Evolutionary conservation across 2,797 vertebrate species (phyloP).

Genomic region (Esox lucius): DNA sequence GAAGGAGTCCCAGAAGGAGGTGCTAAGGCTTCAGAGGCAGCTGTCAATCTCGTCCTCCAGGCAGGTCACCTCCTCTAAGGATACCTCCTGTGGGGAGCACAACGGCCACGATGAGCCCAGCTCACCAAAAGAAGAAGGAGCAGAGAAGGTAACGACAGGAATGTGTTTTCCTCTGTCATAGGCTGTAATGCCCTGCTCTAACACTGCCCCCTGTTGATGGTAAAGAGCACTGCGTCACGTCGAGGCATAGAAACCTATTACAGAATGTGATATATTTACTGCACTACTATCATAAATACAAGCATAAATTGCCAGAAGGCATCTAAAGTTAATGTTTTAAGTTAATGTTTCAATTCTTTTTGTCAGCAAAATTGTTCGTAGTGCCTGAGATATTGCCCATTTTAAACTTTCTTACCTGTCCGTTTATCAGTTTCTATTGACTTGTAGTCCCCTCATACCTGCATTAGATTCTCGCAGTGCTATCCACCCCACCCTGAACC

Average conservation of each 20-base stretch:
- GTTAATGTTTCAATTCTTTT: no score
- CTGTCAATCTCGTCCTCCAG: slow-evolving; percentile 80
- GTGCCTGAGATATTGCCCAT: no score
- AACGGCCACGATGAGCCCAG: background rate
- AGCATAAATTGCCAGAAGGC: no score
- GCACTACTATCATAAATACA: no score
- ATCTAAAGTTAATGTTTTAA: no score
- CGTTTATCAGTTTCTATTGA: no score
- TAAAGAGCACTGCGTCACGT: background rate
- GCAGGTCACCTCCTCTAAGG: slow-evolving; percentile 31
- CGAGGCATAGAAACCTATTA: background rate
- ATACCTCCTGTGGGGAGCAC: background rate
- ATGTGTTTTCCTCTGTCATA: background rate
- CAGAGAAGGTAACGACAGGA: slow-evolving; percentile 56
- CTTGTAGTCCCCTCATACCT: no score
- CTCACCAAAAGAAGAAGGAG: slow-evolving; percentile 24
- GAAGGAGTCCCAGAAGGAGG: slow-evolving; percentile 92
- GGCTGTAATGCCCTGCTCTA: slow-evolving; percentile 10
- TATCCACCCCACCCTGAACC: no score
- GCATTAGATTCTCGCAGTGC: no score
- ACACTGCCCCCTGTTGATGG: slow-evolving; percentile 43
- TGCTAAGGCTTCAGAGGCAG: slow-evolving; percentile 92
- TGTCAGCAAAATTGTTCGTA: no score
- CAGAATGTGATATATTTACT: no score
- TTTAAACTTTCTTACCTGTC: no score